Percentiles rank a stretch among this genome's conserved stretches.
Conservation (phyloP, 1,140 invertebrate species). For the Calephelis nemesis region DNA sequence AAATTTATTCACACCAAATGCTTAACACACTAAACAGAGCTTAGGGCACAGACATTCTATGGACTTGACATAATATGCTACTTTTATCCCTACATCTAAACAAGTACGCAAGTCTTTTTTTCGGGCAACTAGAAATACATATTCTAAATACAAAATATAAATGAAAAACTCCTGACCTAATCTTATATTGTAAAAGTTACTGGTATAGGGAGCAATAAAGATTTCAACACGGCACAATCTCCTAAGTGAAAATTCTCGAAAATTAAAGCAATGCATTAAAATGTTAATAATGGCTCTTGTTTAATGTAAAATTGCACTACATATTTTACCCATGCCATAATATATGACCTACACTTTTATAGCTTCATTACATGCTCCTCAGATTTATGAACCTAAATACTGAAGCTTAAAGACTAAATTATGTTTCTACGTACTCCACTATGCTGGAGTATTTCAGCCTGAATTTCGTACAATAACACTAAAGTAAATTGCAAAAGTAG, state of each 20-base stretch:
- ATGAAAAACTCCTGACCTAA: constrained; percentile 16
- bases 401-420: constrained; percentile 16
- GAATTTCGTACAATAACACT: constrained; percentile 19
- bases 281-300: constrained; percentile 13
- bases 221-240: background rate
- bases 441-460: constrained; percentile 10
- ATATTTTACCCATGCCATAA: constrained; percentile 18
- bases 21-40: too few relatives aligned
- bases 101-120: too few relatives aligned
- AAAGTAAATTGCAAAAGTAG: constrained; percentile 19
- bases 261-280: constrained; percentile 6
- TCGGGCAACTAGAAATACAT: too few relatives aligned
- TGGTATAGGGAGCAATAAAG: background rate
- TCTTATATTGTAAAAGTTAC: too few relatives aligned
- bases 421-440: constrained; percentile 3
- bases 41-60: too few relatives aligned
- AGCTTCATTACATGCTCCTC: constrained; percentile 17
- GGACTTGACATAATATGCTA: too few relatives aligned
- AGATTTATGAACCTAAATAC: constrained; percentile 20
- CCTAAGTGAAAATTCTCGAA: background rate
- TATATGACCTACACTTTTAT: constrained; percentile 23
- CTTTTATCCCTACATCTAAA: too few relatives aligned
- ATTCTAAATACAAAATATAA: background rate
- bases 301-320: constrained; percentile 15
- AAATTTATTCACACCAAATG: too few relatives aligned